Conservation (phyloP, 2,113 vertebrate species). For the Petroica traversi region DNA sequence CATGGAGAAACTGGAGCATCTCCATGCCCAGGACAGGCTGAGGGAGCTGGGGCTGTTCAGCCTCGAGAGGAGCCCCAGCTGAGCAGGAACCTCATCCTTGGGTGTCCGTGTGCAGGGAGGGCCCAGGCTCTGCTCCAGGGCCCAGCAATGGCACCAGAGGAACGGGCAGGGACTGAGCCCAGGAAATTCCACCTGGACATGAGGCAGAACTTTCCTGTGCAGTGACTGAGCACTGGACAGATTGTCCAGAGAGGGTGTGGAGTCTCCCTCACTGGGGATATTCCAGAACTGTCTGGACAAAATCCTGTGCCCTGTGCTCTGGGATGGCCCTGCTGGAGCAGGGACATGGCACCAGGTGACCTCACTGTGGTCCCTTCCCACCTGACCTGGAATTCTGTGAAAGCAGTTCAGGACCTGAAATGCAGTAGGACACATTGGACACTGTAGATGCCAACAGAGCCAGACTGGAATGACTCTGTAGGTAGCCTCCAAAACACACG, state of each 20-base stretch:
- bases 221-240: rapidly evolving
- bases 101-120: background rate
- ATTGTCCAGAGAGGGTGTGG: rapidly evolving
- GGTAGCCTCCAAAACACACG: background rate
- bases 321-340: rapidly evolving
- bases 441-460: background rate
- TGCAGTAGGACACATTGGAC: background rate
- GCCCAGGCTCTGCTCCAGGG: background rate
- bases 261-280: background rate
- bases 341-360: rapidly evolving
- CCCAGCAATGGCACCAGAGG: background rate
- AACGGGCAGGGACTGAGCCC: background rate
- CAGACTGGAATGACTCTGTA: background rate
- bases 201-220: background rate
- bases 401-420: background rate
- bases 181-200: background rate
- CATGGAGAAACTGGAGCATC: background rate
- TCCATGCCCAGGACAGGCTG: rapidly evolving
- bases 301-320: background rate
- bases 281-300: background rate
- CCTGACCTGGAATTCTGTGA: background rate
- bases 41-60: background rate
- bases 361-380: background rate
- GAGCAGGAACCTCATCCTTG: background rate
- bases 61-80: background rate